A percentile compares a stretch with the other conserved stretches of the same genome.
phyloP scores from a whole-genome alignment of 2,797 vertebrate species.

The Anabas testudineus region DNA sequence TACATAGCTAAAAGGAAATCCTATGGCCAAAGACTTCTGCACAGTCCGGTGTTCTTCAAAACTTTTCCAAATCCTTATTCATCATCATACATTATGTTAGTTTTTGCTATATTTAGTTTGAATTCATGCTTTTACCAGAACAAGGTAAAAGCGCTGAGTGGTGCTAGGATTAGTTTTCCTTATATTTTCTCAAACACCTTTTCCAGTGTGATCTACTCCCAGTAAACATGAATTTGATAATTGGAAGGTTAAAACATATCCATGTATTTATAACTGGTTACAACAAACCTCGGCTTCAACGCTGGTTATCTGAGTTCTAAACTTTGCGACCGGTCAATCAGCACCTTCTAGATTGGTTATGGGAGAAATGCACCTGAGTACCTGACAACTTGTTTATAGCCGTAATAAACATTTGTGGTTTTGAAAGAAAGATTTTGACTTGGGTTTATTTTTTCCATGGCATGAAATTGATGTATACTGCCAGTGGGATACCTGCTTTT shows the following conservation, averaged over 20 bases:
- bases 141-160: too few species aligned
- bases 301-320: too few species aligned
- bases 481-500: background rate
- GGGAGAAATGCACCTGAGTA: background rate
- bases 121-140: background rate
- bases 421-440: background rate
- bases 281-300: background rate
- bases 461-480: background rate
- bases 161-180: background rate
- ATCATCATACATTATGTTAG: too few species aligned
- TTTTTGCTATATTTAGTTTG: background rate
- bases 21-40: too few species aligned
- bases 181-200: background rate
- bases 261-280: background rate
- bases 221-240: background rate
- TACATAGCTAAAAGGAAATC: too few species aligned
- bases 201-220: background rate
- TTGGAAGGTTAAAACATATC: background rate
- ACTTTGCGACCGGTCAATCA: background rate
- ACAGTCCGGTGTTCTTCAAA: too few species aligned
- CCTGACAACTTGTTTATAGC: background rate
- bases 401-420: slow-evolving; percentile 9
- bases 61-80: too few species aligned
- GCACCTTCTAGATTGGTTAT: background rate
- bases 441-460: background rate